A percentile compares a stretch with the other conserved stretches of the same genome.
These are phyloP conservation scores for Raja brachyura DNA, from an alignment of 2,113 vertebrate genomes.

Conservation along the genomic window DNA sequence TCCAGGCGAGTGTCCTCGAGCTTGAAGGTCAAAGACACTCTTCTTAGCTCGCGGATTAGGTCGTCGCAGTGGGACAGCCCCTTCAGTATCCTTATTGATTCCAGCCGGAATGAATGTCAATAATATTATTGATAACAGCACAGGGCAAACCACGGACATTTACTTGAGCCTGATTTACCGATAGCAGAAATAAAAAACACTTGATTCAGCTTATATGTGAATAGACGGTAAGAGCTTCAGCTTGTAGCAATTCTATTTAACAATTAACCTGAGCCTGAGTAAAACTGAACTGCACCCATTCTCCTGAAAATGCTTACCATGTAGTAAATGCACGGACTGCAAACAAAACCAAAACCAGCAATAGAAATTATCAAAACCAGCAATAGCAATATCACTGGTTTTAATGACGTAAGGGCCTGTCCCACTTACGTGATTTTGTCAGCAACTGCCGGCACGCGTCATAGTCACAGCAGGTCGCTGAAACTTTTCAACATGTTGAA, in stretches of 20 bases:
- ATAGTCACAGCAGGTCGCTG: too few species aligned
- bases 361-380: not conserved
- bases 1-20: too few species aligned
- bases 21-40: too few species aligned
- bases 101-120: not conserved
- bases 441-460: too few species aligned
- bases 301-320: not conserved
- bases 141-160: not conserved
- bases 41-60: too few species aligned
- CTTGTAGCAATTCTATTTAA: not conserved
- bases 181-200: too few species aligned
- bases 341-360: not conserved
- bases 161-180: not conserved
- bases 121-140: not conserved
- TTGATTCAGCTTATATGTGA: not conserved
- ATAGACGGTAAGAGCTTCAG: not conserved
- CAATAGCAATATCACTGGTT: not conserved
- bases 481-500: too few species aligned
- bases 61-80: too few species aligned
- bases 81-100: not conserved
- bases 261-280: too few species aligned
- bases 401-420: too few species aligned
- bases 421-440: too few species aligned
- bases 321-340: too few species aligned
- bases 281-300: not conserved